These are phyloP conservation scores for Acinonyx jubatus DNA, from an alignment of 2,113 vertebrate species.

Conservation along the genomic window DNA sequence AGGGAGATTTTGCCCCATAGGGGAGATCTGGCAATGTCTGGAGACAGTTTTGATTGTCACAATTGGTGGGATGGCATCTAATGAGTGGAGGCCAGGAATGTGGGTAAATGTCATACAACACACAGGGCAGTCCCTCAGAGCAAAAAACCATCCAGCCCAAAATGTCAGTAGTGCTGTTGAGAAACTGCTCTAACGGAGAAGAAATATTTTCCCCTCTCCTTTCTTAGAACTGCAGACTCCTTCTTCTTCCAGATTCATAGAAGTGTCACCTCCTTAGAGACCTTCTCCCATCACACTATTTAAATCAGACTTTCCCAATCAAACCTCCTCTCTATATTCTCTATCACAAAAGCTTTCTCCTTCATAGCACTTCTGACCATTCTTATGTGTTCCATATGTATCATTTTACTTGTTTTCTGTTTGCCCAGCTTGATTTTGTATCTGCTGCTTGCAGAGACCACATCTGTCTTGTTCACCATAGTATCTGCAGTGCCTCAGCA, in stretches of 20 bases:
- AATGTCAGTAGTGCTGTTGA: neutral
- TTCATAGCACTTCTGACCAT: neutral
- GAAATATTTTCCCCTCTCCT: neutral
- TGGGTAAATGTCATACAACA: neutral
- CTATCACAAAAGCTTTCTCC: neutral
- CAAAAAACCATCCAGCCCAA: neutral
- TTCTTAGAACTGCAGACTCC: neutral
- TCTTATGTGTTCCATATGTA: neutral
- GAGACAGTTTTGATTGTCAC: neutral
- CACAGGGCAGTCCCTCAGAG: neutral
- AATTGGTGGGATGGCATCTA: neutral
- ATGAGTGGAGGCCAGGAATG: neutral
- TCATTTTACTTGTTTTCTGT: neutral
- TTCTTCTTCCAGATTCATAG: neutral
- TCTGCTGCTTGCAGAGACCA: neutral
- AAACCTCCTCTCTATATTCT: neutral
- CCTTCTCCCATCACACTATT: neutral
- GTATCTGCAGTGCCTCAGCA: neutral
- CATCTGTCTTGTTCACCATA: neutral
- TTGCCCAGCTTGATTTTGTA: neutral
- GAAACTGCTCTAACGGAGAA: neutral
- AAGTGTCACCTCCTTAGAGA: neutral
- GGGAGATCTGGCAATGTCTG: neutral
- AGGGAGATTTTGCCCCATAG: neutral
- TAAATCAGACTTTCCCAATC: neutral